These are phyloP conservation scores for Ophiothrix spiculata DNA, from an alignment of 35 echinoderm and acorn worm species.

Conservation along the genomic window DNA sequence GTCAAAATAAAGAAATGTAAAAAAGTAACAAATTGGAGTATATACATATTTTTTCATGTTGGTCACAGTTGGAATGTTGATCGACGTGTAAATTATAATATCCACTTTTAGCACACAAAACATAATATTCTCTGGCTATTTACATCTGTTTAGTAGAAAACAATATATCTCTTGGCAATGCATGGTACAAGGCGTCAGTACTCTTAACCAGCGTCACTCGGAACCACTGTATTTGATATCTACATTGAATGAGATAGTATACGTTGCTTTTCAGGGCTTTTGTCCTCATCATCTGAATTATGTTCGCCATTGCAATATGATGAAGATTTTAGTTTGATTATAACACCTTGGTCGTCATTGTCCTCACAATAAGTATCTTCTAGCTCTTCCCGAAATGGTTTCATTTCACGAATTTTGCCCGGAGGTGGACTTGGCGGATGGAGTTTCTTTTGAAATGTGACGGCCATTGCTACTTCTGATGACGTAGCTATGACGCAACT, in stretches of 20 bases:
- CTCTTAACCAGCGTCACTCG: too few relatives aligned
- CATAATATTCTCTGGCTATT: too few relatives aligned
- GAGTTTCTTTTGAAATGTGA: conserved; percentile 58
- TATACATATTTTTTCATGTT: too few relatives aligned
- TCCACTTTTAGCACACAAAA: too few relatives aligned
- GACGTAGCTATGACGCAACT: conserved; percentile 78
- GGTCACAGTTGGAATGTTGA: too few relatives aligned
- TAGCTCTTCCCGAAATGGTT: conserved; percentile 65
- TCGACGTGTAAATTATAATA: too few relatives aligned
- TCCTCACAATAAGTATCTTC: conserved; percentile 5
- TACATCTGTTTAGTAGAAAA: too few relatives aligned
- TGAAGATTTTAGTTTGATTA: neutral
- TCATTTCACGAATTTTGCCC: conserved; percentile 66
- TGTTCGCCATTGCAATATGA: neutral
- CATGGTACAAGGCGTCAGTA: too few relatives aligned
- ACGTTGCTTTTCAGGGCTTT: neutral
- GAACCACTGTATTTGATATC: neutral
- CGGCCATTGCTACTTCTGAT: conserved; percentile 69
- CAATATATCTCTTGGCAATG: too few relatives aligned
- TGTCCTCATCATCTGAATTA: neutral
- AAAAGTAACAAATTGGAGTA: too few relatives aligned
- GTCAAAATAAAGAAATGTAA: too few relatives aligned
- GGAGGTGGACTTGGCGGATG: conserved; percentile 54
- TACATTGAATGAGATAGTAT: neutral
- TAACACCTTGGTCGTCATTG: neutral